Evolutionary conservation across 2,888 invertebrate species (phyloP), one percentile per base, ranked within the genome.

Genomic region (Piscicola geometra): DNA sequence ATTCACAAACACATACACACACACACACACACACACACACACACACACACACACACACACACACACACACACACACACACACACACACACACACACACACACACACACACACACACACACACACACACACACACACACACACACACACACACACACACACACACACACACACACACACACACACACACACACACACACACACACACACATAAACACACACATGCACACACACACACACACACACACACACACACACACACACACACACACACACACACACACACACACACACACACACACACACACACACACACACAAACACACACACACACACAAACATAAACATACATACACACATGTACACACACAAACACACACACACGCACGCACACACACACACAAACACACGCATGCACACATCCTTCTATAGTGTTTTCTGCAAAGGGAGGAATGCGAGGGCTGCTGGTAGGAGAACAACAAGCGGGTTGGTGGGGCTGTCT

Each of bases 61-160:
- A 56, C 60, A 56, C 60, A 56, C 60, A 56, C 60, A 56, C 60
- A 56, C 60, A 56, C 60, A 56, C 60, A 56, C 60, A 56, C 60
- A 56, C 60, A 56, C 60, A 56, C 60, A 56, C 60, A 56, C 60
- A 56, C 60, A 56, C 60, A 56, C 60, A 56, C 60, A 56, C 60
- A 56, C 60, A 56, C 60, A 56, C 60, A 56, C 60, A 56, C 60
- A 56, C 60, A 56, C 60, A 56, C 60, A 56, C 60, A 56, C 60
- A 56, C 60, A 56, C 60, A 56, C 60, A 56, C 60, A 56, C 60
- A 56, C 60, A 56, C 60, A 56, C 60, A 56, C 60, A 56, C 60
- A 56, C 60, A 56, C 60, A 56, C 60, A 56, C 60, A 56, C 60
- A 56, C 60, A 56, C 60, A 56, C 60, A 56, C 60, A 56, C 60